phyloP scores from a whole-genome alignment of 2,797 vertebrate species.

The Channallabes apus region DNA sequence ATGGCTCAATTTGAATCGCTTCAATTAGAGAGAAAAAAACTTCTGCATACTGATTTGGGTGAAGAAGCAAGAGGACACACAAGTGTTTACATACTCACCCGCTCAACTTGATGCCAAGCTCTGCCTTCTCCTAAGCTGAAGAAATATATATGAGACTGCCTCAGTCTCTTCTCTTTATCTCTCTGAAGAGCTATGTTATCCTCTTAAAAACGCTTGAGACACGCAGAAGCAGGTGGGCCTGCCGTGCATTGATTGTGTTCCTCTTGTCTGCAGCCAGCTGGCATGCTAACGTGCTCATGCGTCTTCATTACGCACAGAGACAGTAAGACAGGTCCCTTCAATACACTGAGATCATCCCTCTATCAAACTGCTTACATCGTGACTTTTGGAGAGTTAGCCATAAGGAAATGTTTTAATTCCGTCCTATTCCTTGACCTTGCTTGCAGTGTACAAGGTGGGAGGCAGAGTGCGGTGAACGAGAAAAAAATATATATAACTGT shows the following conservation, averaged over 20 bases:
- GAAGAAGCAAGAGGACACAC: conserved; percentile 23
- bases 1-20: conserved; percentile 54
- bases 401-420: conserved; percentile 35
- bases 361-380: conserved; percentile 45
- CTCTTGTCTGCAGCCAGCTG: conserved; percentile 48
- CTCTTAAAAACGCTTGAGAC: conserved; percentile 41
- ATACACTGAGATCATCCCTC: conserved; percentile 36
- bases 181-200: conserved; percentile 5
- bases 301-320: conserved; percentile 51
- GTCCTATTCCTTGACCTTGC: conserved; percentile 13
- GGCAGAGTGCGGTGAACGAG: not conserved
- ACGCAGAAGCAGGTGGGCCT: conserved; percentile 50
- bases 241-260: conserved; percentile 44
- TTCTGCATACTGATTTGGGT: conserved; percentile 46
- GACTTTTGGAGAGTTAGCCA: conserved; percentile 40
- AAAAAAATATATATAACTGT: not conserved
- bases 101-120: not conserved
- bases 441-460: not conserved
- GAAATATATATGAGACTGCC: conserved; percentile 1
- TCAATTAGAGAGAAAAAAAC: conserved; percentile 51
- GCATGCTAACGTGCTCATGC: conserved; percentile 30
- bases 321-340: conserved; percentile 43
- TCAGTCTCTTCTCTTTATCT: conserved; percentile 26
- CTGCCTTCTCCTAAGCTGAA: not conserved
- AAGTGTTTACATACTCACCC: not conserved